Percentiles rank a stretch among this genome's conserved stretches.
Conservation (phyloP, 2,113 vertebrate genomes). For the Turnix velox region DNA sequence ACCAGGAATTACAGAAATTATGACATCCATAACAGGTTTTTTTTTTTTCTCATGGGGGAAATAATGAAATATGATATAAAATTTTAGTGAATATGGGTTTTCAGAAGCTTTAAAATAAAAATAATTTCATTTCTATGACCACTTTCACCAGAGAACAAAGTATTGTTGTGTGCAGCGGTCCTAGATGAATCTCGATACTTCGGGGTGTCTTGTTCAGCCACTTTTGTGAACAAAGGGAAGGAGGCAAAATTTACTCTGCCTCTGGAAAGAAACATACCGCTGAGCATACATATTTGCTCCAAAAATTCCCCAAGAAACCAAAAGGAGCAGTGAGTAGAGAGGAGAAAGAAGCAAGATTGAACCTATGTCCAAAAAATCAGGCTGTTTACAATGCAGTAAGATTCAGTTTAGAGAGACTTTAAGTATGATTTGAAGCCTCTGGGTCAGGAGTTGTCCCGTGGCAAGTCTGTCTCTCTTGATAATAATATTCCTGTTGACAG, state of each 20-base stretch:
- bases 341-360: not conserved
- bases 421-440: not conserved
- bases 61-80: not conserved
- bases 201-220: not conserved
- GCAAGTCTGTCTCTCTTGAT: not conserved
- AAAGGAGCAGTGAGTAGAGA: not conserved
- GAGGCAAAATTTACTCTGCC: not conserved
- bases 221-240: not conserved
- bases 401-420: not conserved
- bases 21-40: not conserved
- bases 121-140: not conserved
- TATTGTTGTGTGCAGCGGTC: accelerated
- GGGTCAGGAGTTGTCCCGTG: not conserved
- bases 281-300: not conserved
- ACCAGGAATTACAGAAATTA: not conserved
- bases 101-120: not conserved
- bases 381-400: not conserved
- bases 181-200: not conserved
- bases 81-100: not conserved
- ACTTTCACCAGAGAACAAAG: not conserved
- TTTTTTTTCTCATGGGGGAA: not conserved
- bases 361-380: not conserved
- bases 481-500: not conserved
- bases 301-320: not conserved
- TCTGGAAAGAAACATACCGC: not conserved